Conservation (phyloP, 2,113 vertebrate species). For the Pedetes capensis region DNA sequence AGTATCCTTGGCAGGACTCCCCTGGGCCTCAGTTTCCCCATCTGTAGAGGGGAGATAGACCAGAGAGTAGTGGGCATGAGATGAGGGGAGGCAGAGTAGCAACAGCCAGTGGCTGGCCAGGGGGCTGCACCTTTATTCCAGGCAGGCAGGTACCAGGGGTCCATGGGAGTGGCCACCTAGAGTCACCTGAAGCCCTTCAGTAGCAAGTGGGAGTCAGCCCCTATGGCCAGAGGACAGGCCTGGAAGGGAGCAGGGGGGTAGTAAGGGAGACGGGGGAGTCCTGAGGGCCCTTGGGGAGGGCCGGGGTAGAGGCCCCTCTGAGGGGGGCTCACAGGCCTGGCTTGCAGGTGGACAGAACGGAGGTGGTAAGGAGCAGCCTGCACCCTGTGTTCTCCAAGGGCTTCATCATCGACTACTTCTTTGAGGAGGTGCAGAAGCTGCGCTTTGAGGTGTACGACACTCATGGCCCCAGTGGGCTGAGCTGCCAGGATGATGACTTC, state of each 20-base stretch:
- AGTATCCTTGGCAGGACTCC: neutral
- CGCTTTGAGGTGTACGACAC: constrained; percentile 96
- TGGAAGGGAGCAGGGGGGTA: no score
- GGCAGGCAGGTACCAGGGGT: neutral
- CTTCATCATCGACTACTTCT: constrained; percentile 94
- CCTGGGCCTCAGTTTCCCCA: neutral
- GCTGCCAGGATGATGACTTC: constrained; percentile 93
- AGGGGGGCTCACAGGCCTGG: neutral
- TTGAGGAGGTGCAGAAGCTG: constrained; percentile 96
- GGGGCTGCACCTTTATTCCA: neutral
- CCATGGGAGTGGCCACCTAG: neutral
- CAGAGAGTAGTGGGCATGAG: neutral
- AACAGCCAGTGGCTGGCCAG: rapidly evolving
- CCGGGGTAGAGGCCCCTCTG: rapidly evolving
- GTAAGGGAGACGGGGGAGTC: no score
- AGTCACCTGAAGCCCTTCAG: neutral
- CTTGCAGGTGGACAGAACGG: constrained; percentile 92
- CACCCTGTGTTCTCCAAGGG: constrained; percentile 95
- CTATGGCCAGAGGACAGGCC: neutral
- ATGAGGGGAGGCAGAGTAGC: neutral
- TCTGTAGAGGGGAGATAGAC: neutral
- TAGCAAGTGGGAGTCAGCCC: neutral
- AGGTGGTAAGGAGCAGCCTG: constrained; percentile 96
- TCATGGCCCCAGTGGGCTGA: constrained; percentile 89
- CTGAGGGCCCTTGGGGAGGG: neutral